Evolutionary conservation across 2,888 invertebrate species (phyloP), one percentile per base, ranked within the genome.

Genomic region (Gasteruption jaculator): DNA sequence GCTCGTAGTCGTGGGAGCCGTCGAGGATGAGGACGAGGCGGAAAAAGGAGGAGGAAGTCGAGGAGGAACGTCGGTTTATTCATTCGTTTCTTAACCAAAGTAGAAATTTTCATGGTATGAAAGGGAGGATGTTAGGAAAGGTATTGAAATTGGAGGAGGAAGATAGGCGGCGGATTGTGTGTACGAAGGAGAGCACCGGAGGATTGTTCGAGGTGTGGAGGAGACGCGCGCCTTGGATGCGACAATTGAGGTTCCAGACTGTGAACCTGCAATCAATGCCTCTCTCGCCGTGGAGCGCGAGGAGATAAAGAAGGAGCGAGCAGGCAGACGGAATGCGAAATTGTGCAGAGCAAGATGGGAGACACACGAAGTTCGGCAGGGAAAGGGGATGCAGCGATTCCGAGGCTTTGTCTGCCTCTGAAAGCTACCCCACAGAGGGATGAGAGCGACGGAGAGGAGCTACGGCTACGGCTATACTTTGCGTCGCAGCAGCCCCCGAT

Each of bases 251-350:
- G 63, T 63, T 63, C 63, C 58, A 61, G 61, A 63, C 63, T 56
- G 63, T 60, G 63, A 66, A 64, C 60, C 60, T 64, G 65, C 65
- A 66, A 65, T 65, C 65, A 65, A 65, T 65, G 64, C 64, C n/a
- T 58, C 48, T 48, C 48, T 55, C 53, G 46, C 41, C 40, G 52
- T 53, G 35, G 48, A 50, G 50, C 52, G 43, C 41, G 46, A 12
- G 20, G n/a, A 41, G 49, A 54, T 52, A 54, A 40, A 43, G 48
- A 35, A 45, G 40, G 47, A 48, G 41, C 27, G 43, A 35, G 41
- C 29, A 37, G 34, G 25, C n/a, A 16, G 15, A 22, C 14, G 34
- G 33, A 31, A 24, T 24, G 35, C 41, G 30, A 15, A 34, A 14
- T 5, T 20, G 12, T 5, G 12, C 27, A 2, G 41, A 12, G 18